These are phyloP conservation scores for Penaeus vannamei DNA, from an alignment of 1,140 invertebrate species.

Conservation along the genomic window DNA sequence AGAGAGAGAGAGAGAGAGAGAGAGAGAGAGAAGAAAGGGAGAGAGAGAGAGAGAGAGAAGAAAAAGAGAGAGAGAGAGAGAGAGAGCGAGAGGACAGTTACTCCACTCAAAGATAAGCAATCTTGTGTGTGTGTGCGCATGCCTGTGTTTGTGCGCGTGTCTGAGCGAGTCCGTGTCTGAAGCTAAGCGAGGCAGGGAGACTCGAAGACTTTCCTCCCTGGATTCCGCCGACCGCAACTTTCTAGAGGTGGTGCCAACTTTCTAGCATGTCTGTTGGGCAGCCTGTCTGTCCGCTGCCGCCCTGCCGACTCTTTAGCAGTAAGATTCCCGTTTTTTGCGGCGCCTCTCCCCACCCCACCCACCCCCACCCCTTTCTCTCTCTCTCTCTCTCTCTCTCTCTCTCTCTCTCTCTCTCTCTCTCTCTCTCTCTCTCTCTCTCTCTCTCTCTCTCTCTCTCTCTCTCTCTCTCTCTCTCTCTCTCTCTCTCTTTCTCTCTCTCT, in stretches of 20 bases:
- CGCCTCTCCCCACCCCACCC: not conserved
- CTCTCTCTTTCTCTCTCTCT: not conserved
- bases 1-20: too few species aligned
- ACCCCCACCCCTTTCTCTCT: too few species aligned
- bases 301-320: not conserved
- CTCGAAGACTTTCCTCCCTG: conserved; percentile 27
- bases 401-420: conserved; percentile 24
- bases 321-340: not conserved
- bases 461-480: conserved; percentile 3
- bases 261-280: conserved; percentile 23
- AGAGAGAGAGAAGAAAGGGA: too few species aligned
- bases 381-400: conserved; percentile 27
- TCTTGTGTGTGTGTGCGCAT: not conserved
- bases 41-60: too few species aligned
- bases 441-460: not conserved
- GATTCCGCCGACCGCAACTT: conserved; percentile 39
- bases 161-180: not conserved
- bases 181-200: not conserved
- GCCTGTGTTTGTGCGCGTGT: not conserved
- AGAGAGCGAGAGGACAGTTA: too few species aligned
- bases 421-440: not conserved
- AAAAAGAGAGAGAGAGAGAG: too few species aligned
- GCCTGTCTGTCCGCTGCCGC: not conserved
- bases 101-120: too few species aligned
- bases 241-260: conserved; percentile 30